phyloP scores from a whole-genome alignment of 1,140 invertebrate species.

The Heliconius congener region DNA sequence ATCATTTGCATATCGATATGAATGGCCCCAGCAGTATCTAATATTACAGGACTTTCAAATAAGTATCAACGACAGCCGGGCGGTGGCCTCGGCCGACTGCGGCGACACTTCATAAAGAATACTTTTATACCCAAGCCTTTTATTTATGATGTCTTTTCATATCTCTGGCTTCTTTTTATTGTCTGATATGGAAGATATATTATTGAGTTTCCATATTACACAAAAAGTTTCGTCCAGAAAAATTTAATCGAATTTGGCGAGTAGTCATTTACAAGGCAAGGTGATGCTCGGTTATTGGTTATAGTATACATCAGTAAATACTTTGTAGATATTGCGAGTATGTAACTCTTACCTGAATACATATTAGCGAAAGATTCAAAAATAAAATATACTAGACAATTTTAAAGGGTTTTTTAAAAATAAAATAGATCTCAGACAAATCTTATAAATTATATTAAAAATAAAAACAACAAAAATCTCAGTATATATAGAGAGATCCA shows the following conservation, averaged over 20 bases:
- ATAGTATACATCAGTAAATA: neutral
- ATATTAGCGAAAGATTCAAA: too few species aligned
- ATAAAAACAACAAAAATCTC: slow-evolving; percentile 12
- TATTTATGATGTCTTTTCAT: slow-evolving; percentile 76
- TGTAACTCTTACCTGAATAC: too few species aligned
- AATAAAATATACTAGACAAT: too few species aligned
- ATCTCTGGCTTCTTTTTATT: slow-evolving; percentile 70
- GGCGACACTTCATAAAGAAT: slow-evolving; percentile 79
- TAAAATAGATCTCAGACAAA: neutral
- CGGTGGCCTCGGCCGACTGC: slow-evolving; percentile 55
- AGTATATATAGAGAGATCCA: slow-evolving; percentile 11
- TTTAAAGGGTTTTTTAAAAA: neutral
- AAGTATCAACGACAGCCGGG: slow-evolving; percentile 68
- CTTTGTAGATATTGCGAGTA: neutral
- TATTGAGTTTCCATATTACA: slow-evolving; percentile 46
- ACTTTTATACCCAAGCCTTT: slow-evolving; percentile 78
- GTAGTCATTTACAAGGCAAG: slow-evolving; percentile 8
- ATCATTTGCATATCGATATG: slow-evolving; percentile 15
- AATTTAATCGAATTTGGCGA: slow-evolving; percentile 2
- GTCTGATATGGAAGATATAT: slow-evolving; percentile 49
- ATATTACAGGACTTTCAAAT: slow-evolving; percentile 78
- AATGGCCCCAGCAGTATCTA: slow-evolving; percentile 43
- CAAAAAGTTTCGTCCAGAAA: slow-evolving; percentile 6
- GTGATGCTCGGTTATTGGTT: neutral
- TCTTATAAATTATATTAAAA: neutral